These are phyloP conservation scores for Apus apus DNA, from an alignment of 2,113 vertebrate species.

Conservation along the genomic window DNA sequence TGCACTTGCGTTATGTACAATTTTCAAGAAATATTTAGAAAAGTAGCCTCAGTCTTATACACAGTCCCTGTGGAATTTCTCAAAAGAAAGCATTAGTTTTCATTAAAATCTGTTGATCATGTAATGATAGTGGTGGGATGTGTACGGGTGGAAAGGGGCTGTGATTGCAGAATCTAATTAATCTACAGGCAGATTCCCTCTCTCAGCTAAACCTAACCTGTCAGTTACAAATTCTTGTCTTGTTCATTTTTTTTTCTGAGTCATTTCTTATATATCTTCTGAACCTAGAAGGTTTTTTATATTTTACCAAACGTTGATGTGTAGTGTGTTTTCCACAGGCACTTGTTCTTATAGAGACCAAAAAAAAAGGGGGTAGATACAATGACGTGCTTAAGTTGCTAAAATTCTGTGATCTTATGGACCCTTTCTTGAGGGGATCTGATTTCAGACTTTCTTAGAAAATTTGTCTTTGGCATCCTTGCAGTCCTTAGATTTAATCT, in stretches of 20 bases:
- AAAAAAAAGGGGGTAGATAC: conserved; percentile 29
- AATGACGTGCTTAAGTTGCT: conserved; percentile 58
- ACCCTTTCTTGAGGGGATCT: neutral
- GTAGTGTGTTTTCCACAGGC: conserved; percentile 19
- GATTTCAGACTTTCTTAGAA: neutral
- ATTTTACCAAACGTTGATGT: conserved; percentile 2
- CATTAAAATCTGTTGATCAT: conserved; percentile 80
- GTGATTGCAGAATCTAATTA: conserved; percentile 79
- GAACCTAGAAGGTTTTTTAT: conserved; percentile 35
- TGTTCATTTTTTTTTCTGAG: conserved; percentile 41
- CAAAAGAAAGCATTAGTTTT: conserved; percentile 48
- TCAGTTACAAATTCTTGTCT: conserved; percentile 72
- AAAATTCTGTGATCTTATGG: conserved; percentile 23
- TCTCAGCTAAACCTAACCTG: conserved; percentile 55
- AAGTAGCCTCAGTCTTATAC: conserved; percentile 60
- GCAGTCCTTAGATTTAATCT: neutral
- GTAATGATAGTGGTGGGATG: conserved; percentile 59
- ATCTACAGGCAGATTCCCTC: conserved; percentile 73
- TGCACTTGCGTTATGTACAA: conserved; percentile 75
- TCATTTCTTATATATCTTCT: conserved; percentile 37
- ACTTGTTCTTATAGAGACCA: neutral
- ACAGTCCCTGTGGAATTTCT: conserved; percentile 57
- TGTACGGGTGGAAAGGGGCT: conserved; percentile 58
- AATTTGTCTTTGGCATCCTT: neutral
- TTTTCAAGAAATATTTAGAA: conserved; percentile 71